A percentile compares a stretch with the other conserved stretches of the same genome.
phyloP scores from a whole-genome alignment of 1,140 invertebrate species.

The Drosophila yakuba region DNA sequence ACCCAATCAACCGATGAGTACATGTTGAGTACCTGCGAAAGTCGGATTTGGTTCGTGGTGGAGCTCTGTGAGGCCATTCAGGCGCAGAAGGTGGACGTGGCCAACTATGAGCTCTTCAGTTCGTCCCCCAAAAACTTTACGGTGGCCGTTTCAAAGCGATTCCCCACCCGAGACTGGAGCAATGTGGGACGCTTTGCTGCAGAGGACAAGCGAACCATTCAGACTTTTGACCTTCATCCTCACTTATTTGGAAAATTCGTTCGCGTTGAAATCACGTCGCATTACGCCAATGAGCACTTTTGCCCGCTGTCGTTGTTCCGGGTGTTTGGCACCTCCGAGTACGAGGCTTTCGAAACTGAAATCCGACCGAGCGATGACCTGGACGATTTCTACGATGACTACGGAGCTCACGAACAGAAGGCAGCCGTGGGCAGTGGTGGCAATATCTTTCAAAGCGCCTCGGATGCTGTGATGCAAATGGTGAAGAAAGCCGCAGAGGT shows the following conservation, averaged over 20 bases:
- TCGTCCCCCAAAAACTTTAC: constrained; percentile 97
- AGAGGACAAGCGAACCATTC: constrained; percentile 93
- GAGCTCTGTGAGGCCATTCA: constrained; percentile 99
- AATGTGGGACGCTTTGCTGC: constrained; percentile 94
- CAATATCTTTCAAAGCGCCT: constrained; percentile 93
- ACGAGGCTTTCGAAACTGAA: constrained; percentile 93
- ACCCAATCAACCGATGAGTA: constrained; percentile 97
- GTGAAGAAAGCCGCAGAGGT: constrained; percentile 95
- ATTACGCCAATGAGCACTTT: constrained; percentile 98
- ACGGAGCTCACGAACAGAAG: constrained; percentile 79
- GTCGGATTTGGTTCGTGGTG: constrained; percentile 97
- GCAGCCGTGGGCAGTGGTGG: constrained; percentile 79
- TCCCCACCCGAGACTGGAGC: constrained; percentile 96
- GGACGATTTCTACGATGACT: constrained; percentile 88
- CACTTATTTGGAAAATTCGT: constrained; percentile 97
- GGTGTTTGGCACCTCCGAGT: constrained; percentile 96
- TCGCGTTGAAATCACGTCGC: constrained; percentile 94
- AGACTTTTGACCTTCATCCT: constrained; percentile 92
- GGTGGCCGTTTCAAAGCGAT: constrained; percentile 94
- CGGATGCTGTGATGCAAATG: constrained; percentile 93
- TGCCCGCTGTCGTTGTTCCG: constrained; percentile 97
- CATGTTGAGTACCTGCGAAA: constrained; percentile 97
- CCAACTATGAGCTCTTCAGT: constrained; percentile 99
- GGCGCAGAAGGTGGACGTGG: constrained; percentile 96
- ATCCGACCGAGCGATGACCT: constrained; percentile 88